Base-by-base conservation (phyloP, 2,113 vertebrate species). In the Amphiprion percula region DNA sequence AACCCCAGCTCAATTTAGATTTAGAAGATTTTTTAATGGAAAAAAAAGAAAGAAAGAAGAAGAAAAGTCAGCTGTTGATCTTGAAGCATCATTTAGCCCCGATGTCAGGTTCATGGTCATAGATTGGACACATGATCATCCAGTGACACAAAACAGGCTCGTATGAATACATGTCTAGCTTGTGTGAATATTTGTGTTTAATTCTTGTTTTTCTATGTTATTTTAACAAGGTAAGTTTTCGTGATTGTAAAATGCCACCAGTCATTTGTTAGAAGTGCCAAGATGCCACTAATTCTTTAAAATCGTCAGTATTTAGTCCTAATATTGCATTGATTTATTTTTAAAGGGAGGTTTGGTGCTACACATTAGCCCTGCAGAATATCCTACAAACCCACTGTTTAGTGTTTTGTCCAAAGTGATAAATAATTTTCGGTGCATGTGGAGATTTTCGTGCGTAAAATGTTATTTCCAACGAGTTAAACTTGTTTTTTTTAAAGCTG, bases 71-170 rank as follows among this genome's bases (percentile, higher is more conserved):
- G 47, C 59, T 82, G 77, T 74, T 64, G 47, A 66, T 68, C 15
- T 50, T 10, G 30, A 37, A 68, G 55, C 24, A 49, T 61, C 37
- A 4, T 4, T 76, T 24, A 66, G 61, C 24, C 50, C 14, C 44
- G 37, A 46, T 33, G 9, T 72, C 30, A 68, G 76, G 75, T 70
- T 80, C 80, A 84, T 41, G 71, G 46, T 74, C 69, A 12, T 23
- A 44, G n/a, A 74, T 65, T 77, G 19, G 5, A 41, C 39, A 77
- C 53, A 28, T 9, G 30, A 41, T 47, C 47, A 19, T 41, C 33
- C 52, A 44, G 15, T 33, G 10, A 21, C 14, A 2, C 10, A 39
- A 54, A 26, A 53, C 2, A 46, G 33, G 21, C 37, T 53, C 4
- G 1, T 58, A 8, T 28, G 37, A n/a, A 37, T 14, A 14, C 1